Percentiles rank a stretch among this genome's conserved stretches.
phyloP scores from a whole-genome alignment of 2,113 vertebrate species.

The Rhinoptilus africanus region DNA sequence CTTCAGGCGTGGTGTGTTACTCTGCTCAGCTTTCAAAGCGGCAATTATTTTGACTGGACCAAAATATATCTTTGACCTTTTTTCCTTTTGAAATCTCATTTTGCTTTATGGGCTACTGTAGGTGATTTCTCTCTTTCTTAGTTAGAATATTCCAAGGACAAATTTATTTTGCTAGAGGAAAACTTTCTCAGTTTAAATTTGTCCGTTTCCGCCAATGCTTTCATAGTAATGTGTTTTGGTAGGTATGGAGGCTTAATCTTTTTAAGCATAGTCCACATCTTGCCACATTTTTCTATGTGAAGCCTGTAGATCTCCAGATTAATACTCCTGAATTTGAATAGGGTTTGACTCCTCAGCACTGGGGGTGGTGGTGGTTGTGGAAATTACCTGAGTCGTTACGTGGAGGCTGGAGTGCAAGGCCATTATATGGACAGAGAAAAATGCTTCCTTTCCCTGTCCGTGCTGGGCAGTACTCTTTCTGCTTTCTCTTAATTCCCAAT shows the following conservation, averaged over 20 bases:
- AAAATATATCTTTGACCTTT: not conserved
- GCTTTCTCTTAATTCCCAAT: not conserved
- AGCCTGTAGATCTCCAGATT: not conserved
- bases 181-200: not conserved
- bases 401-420: not conserved
- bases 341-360: not conserved
- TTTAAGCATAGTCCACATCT: not conserved
- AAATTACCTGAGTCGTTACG: too few species aligned
- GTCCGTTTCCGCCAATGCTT: not conserved
- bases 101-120: not conserved
- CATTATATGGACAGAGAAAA: not conserved
- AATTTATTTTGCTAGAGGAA: not conserved
- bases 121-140: not conserved
- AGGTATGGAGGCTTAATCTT: not conserved
- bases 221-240: not conserved
- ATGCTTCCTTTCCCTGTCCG: not conserved
- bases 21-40: not conserved
- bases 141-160: not conserved
- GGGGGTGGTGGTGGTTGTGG: too few species aligned
- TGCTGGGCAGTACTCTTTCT: not conserved
- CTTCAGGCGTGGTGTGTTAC: not conserved
- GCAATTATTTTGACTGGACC: not conserved
- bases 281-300: not conserved
- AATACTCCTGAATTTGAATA: not conserved
- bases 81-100: not conserved